phyloP scores from a whole-genome alignment of 2,797 vertebrate species.

The Silurus aristotelis region DNA sequence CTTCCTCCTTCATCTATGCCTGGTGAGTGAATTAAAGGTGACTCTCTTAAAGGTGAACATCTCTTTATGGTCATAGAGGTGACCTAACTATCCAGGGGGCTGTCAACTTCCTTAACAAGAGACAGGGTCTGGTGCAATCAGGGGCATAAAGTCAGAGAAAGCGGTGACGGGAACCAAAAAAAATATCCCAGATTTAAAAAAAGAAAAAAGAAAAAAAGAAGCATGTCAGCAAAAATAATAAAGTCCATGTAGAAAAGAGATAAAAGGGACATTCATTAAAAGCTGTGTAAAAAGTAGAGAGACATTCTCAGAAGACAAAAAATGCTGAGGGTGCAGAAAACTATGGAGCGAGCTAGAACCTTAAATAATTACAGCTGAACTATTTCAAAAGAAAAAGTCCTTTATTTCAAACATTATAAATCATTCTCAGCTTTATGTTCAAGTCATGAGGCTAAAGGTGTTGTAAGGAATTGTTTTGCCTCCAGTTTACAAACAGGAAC shows the following conservation, averaged over 20 bases:
- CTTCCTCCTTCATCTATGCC: background rate
- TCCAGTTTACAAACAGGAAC: background rate
- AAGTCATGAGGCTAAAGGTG: background rate
- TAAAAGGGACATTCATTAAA: constrained; percentile 8
- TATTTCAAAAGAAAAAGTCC: background rate
- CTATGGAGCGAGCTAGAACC: background rate
- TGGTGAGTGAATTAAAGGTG: background rate
- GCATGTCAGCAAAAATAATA: background rate
- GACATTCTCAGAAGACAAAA: background rate
- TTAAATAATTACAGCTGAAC: constrained; percentile 13
- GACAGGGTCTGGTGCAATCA: too few relatives aligned
- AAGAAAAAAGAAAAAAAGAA: background rate
- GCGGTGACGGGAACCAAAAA: background rate
- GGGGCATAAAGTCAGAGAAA: background rate
- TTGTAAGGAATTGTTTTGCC: background rate
- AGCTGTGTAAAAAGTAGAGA: background rate
- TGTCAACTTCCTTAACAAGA: background rate
- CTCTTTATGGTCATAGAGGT: background rate
- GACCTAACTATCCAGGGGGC: background rate
- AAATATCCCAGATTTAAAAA: background rate
- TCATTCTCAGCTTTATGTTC: background rate
- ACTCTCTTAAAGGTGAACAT: constrained; percentile 24
- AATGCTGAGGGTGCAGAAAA: constrained; percentile 22
- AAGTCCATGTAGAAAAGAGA: background rate
- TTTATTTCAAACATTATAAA: background rate